Percentiles rank a stretch among this genome's conserved stretches.
Evolutionary conservation across 2,113 vertebrate genomes (phyloP).

Genomic region (Leucoraja erinaceus): DNA sequence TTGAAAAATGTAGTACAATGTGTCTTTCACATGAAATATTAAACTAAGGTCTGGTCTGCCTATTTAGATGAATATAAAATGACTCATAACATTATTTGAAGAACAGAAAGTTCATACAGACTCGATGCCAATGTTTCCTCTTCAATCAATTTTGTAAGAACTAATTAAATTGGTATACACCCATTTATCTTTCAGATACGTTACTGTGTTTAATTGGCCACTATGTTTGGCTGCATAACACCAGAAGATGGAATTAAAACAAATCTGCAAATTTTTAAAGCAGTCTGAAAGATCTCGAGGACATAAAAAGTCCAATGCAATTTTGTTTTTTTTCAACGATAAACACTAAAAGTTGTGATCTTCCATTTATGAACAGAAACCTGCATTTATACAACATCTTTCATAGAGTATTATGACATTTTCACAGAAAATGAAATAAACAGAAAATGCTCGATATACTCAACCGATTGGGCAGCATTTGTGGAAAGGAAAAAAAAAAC

Average conservation of each 20-base stretch:
- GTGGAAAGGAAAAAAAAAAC: no score
- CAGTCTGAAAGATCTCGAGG: not conserved
- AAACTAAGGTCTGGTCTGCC: not conserved
- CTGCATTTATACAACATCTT: not conserved
- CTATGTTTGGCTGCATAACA: not conserved
- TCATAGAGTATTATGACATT: not conserved
- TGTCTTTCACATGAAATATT: not conserved
- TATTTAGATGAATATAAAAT: not conserved
- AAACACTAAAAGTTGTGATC: not conserved
- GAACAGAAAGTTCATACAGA: not conserved
- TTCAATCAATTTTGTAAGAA: not conserved
- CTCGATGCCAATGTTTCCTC: no score
- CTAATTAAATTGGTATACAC: not conserved
- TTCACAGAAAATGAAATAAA: not conserved
- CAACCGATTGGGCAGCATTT: no score
- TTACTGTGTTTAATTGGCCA: not conserved
- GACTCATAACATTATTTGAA: not conserved
- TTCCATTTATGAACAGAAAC: not conserved
- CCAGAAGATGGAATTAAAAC: not conserved
- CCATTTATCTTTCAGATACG: not conserved
- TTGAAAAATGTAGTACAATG: not conserved
- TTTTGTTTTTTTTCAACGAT: not conserved
- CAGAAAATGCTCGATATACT: no score
- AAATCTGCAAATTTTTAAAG: not conserved
- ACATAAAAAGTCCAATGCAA: not conserved